phyloP scores from a whole-genome alignment of 2,113 vertebrate genomes.

The Passer domesticus region DNA sequence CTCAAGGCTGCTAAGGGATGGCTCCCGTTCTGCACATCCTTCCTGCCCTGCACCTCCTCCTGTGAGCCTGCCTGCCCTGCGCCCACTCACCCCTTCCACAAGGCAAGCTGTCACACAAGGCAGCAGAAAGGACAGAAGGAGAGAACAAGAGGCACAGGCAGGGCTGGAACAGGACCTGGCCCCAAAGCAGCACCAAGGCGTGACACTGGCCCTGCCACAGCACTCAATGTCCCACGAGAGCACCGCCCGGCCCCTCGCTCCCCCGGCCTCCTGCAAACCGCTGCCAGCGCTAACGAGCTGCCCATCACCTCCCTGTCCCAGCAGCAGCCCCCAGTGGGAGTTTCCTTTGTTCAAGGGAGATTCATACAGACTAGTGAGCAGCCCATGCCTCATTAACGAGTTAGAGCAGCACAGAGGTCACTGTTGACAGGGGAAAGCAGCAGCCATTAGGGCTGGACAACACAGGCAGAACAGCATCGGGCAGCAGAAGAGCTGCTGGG shows the following conservation, averaged over 20 bases:
- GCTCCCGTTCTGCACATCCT: not conserved
- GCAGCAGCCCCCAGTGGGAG: not conserved
- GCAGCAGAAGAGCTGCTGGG: not conserved
- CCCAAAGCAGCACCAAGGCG: not conserved
- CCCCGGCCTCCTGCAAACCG: not conserved
- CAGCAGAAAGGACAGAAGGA: not conserved
- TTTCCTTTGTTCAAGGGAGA: not conserved
- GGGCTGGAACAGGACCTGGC: not conserved
- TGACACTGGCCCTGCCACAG: not conserved
- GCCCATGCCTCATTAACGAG: not conserved
- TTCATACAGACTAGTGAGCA: not conserved
- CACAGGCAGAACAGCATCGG: not conserved
- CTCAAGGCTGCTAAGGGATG: not conserved
- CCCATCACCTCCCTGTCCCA: not conserved
- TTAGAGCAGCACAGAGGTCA: not conserved
- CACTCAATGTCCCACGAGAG: accelerated
- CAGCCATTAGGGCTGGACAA: not conserved
- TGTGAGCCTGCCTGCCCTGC: not conserved
- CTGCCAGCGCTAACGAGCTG: not conserved
- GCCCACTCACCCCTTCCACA: not conserved
- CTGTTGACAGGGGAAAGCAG: not conserved
- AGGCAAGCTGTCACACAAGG: not conserved
- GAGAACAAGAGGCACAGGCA: not conserved
- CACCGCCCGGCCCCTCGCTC: accelerated
- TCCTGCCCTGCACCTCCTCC: not conserved